A percentile compares a stretch with the other conserved stretches of the same genome.
phyloP scores from a whole-genome alignment of 2,113 vertebrate genomes.

The Xyliphius kryptos region DNA sequence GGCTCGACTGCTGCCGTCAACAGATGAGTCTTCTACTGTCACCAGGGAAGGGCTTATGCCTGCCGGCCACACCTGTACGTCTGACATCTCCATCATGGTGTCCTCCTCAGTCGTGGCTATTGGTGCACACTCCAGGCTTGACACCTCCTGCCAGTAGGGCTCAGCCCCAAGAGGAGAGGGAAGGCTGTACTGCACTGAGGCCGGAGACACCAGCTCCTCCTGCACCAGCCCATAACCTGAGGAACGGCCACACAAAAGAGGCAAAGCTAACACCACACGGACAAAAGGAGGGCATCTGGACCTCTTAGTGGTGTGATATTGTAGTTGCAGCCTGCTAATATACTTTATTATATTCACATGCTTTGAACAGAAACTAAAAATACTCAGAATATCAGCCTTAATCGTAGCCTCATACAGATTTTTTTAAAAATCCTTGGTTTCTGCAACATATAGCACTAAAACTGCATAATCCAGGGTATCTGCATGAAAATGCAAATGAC shows the following conservation, averaged over 20 bases:
- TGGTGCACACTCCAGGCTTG: slow-evolving; percentile 85
- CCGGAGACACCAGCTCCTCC: slow-evolving; percentile 95
- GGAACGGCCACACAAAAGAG: slow-evolving; percentile 45
- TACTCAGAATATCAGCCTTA: too few relatives aligned
- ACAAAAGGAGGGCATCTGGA: too few relatives aligned
- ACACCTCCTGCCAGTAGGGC: slow-evolving; percentile 95
- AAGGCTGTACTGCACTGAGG: slow-evolving; percentile 91
- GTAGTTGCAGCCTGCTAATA: too few relatives aligned
- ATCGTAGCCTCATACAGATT: too few relatives aligned
- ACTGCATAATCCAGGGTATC: too few relatives aligned
- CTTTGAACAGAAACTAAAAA: too few relatives aligned
- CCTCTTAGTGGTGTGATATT: too few relatives aligned
- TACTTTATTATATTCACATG: too few relatives aligned
- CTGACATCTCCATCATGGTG: slow-evolving; percentile 91
- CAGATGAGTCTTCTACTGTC: slow-evolving; percentile 93
- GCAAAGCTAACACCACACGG: slow-evolving; percentile 60
- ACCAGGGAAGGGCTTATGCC: slow-evolving; percentile 90
- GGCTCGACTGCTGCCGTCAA: slow-evolving; percentile 90
- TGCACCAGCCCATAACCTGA: slow-evolving; percentile 93
- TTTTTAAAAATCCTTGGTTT: too few relatives aligned
- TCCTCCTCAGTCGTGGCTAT: slow-evolving; percentile 92
- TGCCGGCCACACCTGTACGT: slow-evolving; percentile 92
- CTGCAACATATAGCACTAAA: too few relatives aligned
- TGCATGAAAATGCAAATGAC: too few relatives aligned
- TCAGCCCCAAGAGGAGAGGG: slow-evolving; percentile 86